phyloP scores from a whole-genome alignment of 2,113 vertebrate genomes.

The Solea solea region DNA sequence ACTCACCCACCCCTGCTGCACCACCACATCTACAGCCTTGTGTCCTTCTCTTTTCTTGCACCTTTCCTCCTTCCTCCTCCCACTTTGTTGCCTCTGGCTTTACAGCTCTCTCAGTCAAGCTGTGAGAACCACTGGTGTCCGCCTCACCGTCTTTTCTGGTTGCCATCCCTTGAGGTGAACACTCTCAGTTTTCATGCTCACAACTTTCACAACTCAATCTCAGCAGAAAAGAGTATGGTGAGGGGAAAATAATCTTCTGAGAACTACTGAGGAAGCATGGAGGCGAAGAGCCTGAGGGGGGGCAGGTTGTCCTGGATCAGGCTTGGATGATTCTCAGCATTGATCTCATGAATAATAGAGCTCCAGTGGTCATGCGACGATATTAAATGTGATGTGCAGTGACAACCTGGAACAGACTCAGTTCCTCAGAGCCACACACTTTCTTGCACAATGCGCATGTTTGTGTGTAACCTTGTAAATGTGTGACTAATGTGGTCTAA shows the following conservation, averaged over 20 bases:
- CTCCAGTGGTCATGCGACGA: constrained; percentile 47
- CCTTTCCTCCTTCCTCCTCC: background rate
- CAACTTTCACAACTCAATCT: constrained; percentile 31
- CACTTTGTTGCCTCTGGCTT: constrained; percentile 4
- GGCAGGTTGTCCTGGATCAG: constrained; percentile 44
- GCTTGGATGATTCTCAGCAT: constrained; percentile 63
- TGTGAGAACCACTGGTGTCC: constrained; percentile 18
- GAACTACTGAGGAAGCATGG: constrained; percentile 14
- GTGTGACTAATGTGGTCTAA: constrained; percentile 26
- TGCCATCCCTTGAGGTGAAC: constrained; percentile 50
- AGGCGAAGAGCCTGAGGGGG: constrained; percentile 18
- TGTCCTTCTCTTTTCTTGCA: constrained; percentile 7
- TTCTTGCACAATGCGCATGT: constrained; percentile 15
- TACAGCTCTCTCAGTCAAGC: constrained; percentile 22
- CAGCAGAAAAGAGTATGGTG: constrained; percentile 16
- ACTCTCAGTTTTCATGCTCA: constrained; percentile 54
- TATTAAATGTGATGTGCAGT: constrained; percentile 70
- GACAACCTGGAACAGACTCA: constrained; percentile 30
- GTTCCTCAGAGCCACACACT: constrained; percentile 34
- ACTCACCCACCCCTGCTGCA: background rate
- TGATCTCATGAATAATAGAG: constrained; percentile 79
- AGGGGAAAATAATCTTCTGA: constrained; percentile 44
- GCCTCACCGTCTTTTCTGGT: constrained; percentile 18
- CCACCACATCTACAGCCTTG: constrained; percentile 10
- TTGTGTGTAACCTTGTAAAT: constrained; percentile 27